Evolutionary conservation across 2,888 invertebrate genomes (phyloP).

Genomic region (Rhingia campestris): DNA sequence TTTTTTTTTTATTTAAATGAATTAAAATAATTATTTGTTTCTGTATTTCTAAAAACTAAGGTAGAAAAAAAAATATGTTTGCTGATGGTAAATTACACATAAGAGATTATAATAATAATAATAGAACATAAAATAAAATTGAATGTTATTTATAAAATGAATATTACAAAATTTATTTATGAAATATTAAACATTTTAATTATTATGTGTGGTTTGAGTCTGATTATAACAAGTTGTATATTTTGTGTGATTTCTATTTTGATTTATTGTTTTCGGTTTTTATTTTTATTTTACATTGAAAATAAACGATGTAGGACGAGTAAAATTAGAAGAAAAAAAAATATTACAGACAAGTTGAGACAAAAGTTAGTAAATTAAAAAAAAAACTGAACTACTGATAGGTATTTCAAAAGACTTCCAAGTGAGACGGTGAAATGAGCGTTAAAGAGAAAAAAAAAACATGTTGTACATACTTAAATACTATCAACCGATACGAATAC

Average conservation of each 20-base stretch:
- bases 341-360: conserved; percentile 67
- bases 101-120: conserved; percentile 12
- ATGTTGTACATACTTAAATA: conserved; percentile 39
- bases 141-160: conserved; percentile 54
- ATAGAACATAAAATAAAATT: conserved; percentile 35
- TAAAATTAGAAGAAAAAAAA: conserved; percentile 14
- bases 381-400: conserved; percentile 14
- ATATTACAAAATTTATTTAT: conserved; percentile 55
- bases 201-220: conserved; percentile 26
- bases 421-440: conserved; percentile 4
- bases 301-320: conserved; percentile 6
- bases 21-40: conserved; percentile 52
- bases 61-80: conserved; percentile 48
- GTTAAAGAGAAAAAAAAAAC: conserved; percentile 1
- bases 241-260: conserved; percentile 1
- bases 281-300: conserved; percentile 34
- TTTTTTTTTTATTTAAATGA: conserved; percentile 54
- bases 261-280: conserved; percentile 2
- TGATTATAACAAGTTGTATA: conserved; percentile 24
- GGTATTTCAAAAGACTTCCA: conserved; percentile 11
- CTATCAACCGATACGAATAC: conserved; percentile 59
- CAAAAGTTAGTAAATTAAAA: conserved; percentile 36
- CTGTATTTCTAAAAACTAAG: conserved; percentile 39
- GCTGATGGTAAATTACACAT: conserved; percentile 54
- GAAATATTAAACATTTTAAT: conserved; percentile 51